phyloP scores from a whole-genome alignment of 1,140 invertebrate genomes.

The Ectropis grisescens region DNA sequence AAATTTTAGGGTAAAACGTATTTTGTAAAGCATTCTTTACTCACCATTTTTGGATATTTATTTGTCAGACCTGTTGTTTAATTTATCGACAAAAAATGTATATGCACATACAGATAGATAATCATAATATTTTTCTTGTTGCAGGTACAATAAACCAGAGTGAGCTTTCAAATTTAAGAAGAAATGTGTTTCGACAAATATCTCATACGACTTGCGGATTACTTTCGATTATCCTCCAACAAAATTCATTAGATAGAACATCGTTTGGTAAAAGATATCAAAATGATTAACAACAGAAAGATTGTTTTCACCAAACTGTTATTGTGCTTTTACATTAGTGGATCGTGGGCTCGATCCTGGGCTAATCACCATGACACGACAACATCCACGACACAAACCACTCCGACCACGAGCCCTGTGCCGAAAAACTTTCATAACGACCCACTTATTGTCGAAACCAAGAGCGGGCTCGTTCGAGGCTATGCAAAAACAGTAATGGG shows the following conservation, averaged over 20 bases:
- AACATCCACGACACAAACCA: slow-evolving; percentile 62
- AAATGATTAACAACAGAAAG: slow-evolving; percentile 45
- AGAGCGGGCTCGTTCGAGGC: slow-evolving; percentile 83
- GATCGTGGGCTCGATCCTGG: slow-evolving; percentile 53
- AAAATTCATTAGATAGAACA: slow-evolving; percentile 29
- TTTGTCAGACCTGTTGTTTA: too few species aligned
- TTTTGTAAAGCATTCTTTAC: too few species aligned
- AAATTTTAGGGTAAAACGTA: too few species aligned
- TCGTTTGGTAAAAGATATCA: slow-evolving; percentile 10
- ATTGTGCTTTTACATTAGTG: slow-evolving; percentile 34
- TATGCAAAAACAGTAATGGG: slow-evolving; percentile 81
- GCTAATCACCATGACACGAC: slow-evolving; percentile 67
- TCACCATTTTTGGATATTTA: too few species aligned
- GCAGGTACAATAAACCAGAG: slow-evolving; percentile 34
- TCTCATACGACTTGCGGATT: slow-evolving; percentile 48
- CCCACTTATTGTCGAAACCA: slow-evolving; percentile 84
- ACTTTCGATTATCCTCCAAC: slow-evolving; percentile 40
- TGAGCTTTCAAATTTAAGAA: too few species aligned
- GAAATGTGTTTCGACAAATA: slow-evolving; percentile 60
- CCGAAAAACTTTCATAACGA: slow-evolving; percentile 75
- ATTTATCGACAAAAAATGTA: too few species aligned
- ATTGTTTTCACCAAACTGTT: slow-evolving; percentile 54
- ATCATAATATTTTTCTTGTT: too few species aligned
- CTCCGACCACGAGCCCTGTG: slow-evolving; percentile 61
- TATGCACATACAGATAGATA: too few species aligned